phyloP scores from a whole-genome alignment of 2,797 vertebrate genomes.

The Poeciliopsis turneri region DNA sequence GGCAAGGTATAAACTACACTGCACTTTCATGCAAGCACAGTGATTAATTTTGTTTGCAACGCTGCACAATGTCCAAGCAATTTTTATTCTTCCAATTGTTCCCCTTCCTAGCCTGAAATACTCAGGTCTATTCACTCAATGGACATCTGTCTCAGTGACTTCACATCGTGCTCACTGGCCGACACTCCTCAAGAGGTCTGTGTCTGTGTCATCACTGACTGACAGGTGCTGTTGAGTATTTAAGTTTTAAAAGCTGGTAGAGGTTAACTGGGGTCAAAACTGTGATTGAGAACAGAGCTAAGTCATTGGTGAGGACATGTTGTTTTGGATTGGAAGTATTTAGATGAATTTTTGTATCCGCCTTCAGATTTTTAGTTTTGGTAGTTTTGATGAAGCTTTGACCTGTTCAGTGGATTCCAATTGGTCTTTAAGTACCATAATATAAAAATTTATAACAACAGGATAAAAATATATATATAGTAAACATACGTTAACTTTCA shows the following conservation, averaged over 20 bases:
- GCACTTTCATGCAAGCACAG: slow-evolving; percentile 5
- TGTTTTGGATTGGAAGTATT: background rate
- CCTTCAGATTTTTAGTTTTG: background rate
- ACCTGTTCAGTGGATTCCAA: background rate
- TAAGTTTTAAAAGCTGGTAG: slow-evolving; percentile 47
- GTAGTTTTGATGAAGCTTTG: background rate
- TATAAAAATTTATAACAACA: background rate
- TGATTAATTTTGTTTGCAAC: background rate
- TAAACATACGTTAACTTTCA: background rate
- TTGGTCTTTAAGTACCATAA: background rate
- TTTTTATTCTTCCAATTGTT: slow-evolving; percentile 20
- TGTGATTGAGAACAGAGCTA: slow-evolving; percentile 17
- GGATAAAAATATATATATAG: background rate
- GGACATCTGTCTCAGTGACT: slow-evolving; percentile 55
- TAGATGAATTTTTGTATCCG: background rate
- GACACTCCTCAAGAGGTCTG: slow-evolving; percentile 62
- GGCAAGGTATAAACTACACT: slow-evolving; percentile 80
- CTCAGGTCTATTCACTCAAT: slow-evolving; percentile 26
- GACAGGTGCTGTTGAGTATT: slow-evolving; percentile 64
- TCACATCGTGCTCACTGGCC: slow-evolving; percentile 34
- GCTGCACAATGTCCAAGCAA: background rate
- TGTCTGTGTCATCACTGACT: slow-evolving; percentile 47
- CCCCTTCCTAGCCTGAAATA: slow-evolving; percentile 37
- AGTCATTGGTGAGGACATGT: slow-evolving; percentile 10
- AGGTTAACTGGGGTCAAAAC: slow-evolving; percentile 74